phyloP scores from a whole-genome alignment of 2,113 vertebrate genomes.

The Oriolus oriolus region DNA sequence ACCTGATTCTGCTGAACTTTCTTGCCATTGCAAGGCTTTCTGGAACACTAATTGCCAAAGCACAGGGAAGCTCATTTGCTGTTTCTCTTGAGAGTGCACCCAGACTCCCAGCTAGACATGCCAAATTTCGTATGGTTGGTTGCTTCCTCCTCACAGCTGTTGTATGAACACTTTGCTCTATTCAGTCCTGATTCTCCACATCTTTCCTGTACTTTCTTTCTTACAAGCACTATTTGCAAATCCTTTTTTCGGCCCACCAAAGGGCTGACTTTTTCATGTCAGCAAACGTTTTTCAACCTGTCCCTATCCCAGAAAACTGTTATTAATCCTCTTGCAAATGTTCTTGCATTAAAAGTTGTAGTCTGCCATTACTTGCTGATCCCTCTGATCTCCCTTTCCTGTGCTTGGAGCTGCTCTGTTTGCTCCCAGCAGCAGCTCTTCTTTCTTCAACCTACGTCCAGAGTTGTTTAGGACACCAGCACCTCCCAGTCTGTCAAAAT shows the following conservation, averaged over 20 bases:
- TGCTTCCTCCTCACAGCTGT: background rate
- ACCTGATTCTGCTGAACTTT: background rate
- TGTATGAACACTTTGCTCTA: background rate
- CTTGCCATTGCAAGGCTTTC: background rate
- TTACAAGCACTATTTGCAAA: background rate
- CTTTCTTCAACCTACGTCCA: background rate
- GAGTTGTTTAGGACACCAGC: background rate
- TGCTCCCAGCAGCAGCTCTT: background rate
- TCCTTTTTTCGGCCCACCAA: background rate
- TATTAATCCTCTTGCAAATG: background rate
- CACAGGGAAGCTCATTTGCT: background rate
- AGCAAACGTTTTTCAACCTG: background rate
- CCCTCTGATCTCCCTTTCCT: background rate
- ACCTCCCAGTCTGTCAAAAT: background rate
- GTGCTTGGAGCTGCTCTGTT: background rate
- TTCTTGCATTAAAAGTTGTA: background rate
- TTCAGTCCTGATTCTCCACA: background rate
- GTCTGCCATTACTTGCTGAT: background rate
- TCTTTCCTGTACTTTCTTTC: background rate
- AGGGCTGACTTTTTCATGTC: background rate
- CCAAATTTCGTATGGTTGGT: background rate
- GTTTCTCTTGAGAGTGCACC: background rate
- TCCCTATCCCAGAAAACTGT: background rate
- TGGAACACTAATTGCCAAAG: background rate
- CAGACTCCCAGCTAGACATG: background rate